Evolutionary conservation across 2,888 invertebrate genomes (phyloP), one percentile per base, ranked within the genome.

Genomic region (Rotaria macrura): DNA sequence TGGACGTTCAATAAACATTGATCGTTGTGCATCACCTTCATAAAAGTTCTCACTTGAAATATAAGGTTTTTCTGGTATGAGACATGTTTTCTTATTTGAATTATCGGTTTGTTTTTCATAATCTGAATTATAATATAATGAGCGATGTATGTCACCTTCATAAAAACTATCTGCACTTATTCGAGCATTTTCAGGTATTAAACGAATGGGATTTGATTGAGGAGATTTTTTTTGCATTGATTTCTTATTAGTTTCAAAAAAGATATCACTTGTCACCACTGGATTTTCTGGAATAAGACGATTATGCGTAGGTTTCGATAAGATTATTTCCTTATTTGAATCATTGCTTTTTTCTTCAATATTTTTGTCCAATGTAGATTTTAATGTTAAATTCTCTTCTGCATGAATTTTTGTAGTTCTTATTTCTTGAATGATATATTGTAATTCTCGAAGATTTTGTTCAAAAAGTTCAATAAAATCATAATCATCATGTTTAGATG

Each of bases 221-320:
- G 20, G 5, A 38, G n/a, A 9, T 12, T 25, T 25, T 43, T 79
- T 79, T 43, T 40, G 20, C 43, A 43, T 40, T 10, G 7, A 10
- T 12, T 25, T 43, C n/a, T 43, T 40, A 43, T 43, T 43, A n/a
- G 43, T n/a, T 79, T 79, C 79, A 43, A 43, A 79, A 43, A 79
- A 79, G 14, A 79, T 43, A 79, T 79, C 79, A 79, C 43, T 43
- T 40, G 79, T 43, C 10, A 79, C 17, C 43, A 40, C 43, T 10
- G 79, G 79, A 79, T n/a, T 79, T 79, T 79, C 79, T 2, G 79
- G 79, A 17, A 79, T 79, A 25, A 79, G 43, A 79, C 43, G 79
- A 40, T 0, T 74, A 43, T 23, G 12, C 43, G 23, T 43, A 12
- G 23, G 9, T 43, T 40, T 79, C 2, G 79, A 25, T 40, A 25